Percentiles rank a stretch among this genome's conserved stretches.
Conservation (phyloP, 2,888 invertebrate species). For the Aphelenchoides bicaudatus region DNA sequence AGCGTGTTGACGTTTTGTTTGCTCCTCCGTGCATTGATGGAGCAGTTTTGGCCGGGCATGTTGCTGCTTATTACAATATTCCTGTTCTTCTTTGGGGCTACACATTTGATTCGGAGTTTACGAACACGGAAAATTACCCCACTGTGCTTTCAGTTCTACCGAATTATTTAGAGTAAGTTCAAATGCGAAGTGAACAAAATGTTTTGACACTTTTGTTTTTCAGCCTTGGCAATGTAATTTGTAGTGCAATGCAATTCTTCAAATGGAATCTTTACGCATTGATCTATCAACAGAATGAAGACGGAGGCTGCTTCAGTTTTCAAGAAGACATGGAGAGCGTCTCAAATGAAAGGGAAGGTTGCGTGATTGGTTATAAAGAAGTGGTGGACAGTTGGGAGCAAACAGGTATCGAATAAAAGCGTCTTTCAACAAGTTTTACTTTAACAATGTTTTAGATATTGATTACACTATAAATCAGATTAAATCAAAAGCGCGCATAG, state of each 20-base stretch:
- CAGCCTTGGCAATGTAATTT: constrained; percentile 23
- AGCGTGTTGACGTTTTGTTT: constrained; percentile 41
- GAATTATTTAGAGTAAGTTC: constrained; percentile 29
- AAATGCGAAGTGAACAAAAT: constrained; percentile 8
- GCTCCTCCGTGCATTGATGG: constrained; percentile 43
- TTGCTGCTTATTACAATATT: constrained; percentile 36
- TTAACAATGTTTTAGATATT: constrained; percentile 26
- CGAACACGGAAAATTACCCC: constrained; percentile 27
- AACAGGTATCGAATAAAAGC: too few relatives aligned
- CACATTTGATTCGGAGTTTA: constrained; percentile 20
- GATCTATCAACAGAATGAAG: constrained; percentile 32
- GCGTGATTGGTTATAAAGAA: constrained; percentile 31
- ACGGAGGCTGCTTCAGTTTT: constrained; percentile 27
- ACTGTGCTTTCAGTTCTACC: constrained; percentile 31
- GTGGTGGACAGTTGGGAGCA: constrained; percentile 28
- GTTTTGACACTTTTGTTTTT: constrained; percentile 13
- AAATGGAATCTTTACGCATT: constrained; percentile 28
- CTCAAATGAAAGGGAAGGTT: constrained; percentile 23
- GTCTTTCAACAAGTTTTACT: too few relatives aligned
- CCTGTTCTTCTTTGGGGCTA: constrained; percentile 42
- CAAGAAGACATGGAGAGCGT: constrained; percentile 29
- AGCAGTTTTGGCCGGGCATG: constrained; percentile 30
- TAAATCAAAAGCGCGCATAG: constrained; percentile 31
- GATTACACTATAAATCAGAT: constrained; percentile 26
- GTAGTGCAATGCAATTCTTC: constrained; percentile 24